These are phyloP conservation scores for Zaprionus vittiger DNA, from an alignment of 1,140 invertebrate genomes.

Conservation along the genomic window DNA sequence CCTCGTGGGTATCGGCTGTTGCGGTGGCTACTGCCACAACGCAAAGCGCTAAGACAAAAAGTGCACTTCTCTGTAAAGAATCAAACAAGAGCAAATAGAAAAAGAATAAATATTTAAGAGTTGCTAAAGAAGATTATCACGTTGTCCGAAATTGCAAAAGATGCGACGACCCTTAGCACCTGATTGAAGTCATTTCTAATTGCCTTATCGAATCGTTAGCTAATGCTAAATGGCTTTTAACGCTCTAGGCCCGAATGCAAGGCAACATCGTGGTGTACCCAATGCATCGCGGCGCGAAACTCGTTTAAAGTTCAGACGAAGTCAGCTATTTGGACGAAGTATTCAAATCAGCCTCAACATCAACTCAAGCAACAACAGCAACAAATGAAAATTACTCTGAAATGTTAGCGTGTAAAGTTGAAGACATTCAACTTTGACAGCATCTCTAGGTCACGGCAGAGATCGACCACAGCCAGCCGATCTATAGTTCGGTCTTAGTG, in stretches of 20 bases:
- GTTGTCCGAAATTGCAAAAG: constrained; percentile 35
- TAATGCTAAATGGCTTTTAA: constrained; percentile 63
- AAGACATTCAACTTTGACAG: constrained; percentile 80
- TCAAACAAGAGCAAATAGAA: constrained; percentile 15
- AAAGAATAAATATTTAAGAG: constrained; percentile 17
- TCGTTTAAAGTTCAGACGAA: constrained; percentile 69
- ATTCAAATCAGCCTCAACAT: constrained; percentile 36
- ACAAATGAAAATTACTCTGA: constrained; percentile 51
- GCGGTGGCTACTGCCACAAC: constrained; percentile 73
- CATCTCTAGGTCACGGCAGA: constrained; percentile 71
- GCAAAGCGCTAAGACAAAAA: constrained; percentile 80
- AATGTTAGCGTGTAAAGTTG: constrained; percentile 56
- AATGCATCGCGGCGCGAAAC: constrained; percentile 39
- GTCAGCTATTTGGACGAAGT: constrained; percentile 41
- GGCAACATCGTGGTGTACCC: constrained; percentile 18
- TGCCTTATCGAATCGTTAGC: constrained; percentile 67
- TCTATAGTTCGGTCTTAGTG: neutral
- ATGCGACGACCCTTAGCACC: constrained; percentile 39
- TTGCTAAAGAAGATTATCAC: constrained; percentile 11
- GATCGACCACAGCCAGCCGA: constrained; percentile 10
- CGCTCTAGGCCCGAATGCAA: constrained; percentile 61
- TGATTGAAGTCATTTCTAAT: constrained; percentile 62
- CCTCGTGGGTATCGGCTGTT: constrained; percentile 72
- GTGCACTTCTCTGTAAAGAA: constrained; percentile 77
- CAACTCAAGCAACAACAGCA: constrained; percentile 16